phyloP scores from a whole-genome alignment of 2,797 vertebrate genomes.

The Lutjanus argentimaculatus region DNA sequence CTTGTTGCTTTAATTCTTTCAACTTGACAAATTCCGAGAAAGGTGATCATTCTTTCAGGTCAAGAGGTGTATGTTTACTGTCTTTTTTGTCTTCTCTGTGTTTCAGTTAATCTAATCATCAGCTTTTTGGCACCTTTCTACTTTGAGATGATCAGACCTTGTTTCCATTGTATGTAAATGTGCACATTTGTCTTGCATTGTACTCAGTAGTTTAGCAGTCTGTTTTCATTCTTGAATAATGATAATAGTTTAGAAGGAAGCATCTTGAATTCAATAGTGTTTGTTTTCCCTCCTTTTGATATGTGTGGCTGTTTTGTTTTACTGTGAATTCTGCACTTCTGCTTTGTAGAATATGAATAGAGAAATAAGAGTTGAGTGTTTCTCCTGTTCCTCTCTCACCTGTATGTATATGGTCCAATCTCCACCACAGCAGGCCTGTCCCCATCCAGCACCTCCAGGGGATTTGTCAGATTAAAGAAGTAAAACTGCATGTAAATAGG shows the following conservation, averaged over 20 bases:
- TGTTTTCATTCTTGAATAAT: neutral
- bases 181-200: too few relatives aligned
- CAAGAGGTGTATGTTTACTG: neutral
- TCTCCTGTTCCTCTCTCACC: conserved; percentile 80
- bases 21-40: neutral
- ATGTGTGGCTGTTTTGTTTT: neutral
- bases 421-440: conserved; percentile 89
- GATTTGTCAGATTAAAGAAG: conserved; percentile 96
- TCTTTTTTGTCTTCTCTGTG: neutral
- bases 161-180: neutral
- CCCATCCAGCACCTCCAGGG: conserved; percentile 90
- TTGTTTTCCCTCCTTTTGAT: neutral
- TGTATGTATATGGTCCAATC: conserved; percentile 96
- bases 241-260: neutral
- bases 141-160: neutral
- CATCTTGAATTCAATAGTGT: neutral
- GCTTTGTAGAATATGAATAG: neutral
- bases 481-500: conserved; percentile 97
- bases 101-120: conserved; percentile 10
- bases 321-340: neutral
- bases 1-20: too few relatives aligned
- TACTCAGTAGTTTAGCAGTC: neutral
- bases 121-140: neutral
- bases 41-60: neutral
- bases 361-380: neutral